Base-by-base conservation (phyloP, 1,140 invertebrate genomes). In the Prorops nasuta region DNA sequence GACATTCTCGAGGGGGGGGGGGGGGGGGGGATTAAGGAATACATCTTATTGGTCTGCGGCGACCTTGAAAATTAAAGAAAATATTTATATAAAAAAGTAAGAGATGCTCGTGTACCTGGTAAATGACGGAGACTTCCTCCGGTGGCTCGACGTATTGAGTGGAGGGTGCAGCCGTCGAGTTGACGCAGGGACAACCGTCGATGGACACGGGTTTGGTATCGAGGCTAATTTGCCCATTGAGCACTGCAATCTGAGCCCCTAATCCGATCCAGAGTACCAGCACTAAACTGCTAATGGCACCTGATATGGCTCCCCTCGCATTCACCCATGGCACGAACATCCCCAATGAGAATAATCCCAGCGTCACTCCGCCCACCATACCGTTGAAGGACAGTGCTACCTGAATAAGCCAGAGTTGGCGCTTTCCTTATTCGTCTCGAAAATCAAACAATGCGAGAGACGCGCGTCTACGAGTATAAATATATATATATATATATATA, bases 281-380 rank as follows among this genome's bases (percentile, higher is more conserved):
- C 8, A 69, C 62, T 12, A 90, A 67, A 34, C 84, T 79, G n/a
- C 77, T 64, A 3, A 86, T 41, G 0, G 85, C 78, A 22, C 89
- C 89, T 16, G 70, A 66, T 42, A 86, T 79, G 0, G 88, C 88
- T n/a, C 89, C 89, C 64, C 83, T 86, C 17, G 84, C 81, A 69
- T 92, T 94, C 1, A 90, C 88, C 80, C 83, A 90, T 1, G 91
- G 91, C 40, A 92, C 86, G 63, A 92, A 91, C 83, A 95, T 93
- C 39, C 92, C 93, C 17, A 95, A 69, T 0, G 88, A 87, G 67
- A 95, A 95, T 3, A 94, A 71, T 1, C 91, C 92, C 3, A 94
- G 70, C 1, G 91, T 84, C 0, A 94, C 88, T 14, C 92, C 92
- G 2, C 91, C 90, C 2, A 94, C 88, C 63, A 94, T 88, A 0